Evolutionary conservation across 92 coral and sea anemone genomes (phyloP).

Genomic region (Epizoanthus ramosus): DNA sequence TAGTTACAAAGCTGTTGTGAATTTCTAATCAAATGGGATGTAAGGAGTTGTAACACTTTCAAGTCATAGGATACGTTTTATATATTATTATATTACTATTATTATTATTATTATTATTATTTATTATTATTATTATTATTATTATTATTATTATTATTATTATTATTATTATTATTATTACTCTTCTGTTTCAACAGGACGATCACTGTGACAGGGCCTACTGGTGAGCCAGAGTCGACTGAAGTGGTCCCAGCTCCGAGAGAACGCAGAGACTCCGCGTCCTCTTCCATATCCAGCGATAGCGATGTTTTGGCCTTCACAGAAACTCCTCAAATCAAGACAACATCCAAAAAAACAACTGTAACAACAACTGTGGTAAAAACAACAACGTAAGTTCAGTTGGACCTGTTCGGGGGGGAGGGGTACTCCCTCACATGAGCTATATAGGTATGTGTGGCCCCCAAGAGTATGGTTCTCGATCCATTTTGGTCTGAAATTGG

Average conservation of each 20-base stretch:
- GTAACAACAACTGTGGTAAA: constrained; percentile 34
- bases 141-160: too few relatives aligned
- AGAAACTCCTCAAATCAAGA: constrained; percentile 17
- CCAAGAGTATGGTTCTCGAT: too few relatives aligned
- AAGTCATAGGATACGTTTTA: too few relatives aligned
- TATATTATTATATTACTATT: too few relatives aligned
- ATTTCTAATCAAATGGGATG: too few relatives aligned
- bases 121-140: too few relatives aligned
- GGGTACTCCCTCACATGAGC: too few relatives aligned
- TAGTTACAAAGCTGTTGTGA: too few relatives aligned
- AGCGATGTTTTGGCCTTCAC: constrained; percentile 32
- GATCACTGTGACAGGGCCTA: constrained; percentile 34
- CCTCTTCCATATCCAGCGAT: constrained; percentile 28
- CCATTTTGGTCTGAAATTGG: too few relatives aligned
- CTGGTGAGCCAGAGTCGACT: constrained; percentile 20
- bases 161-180: background rate
- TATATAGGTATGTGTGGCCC: too few relatives aligned
- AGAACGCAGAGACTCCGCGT: constrained; percentile 17
- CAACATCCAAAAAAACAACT: constrained; percentile 29
- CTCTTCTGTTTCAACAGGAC: constrained; percentile 4
- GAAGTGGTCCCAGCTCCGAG: constrained; percentile 25
- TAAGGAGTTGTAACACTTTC: too few relatives aligned
- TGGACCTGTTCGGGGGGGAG: background rate
- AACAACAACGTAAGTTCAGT: constrained; percentile 28
- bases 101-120: too few relatives aligned